These are phyloP conservation scores for Erebia epiphron DNA, from an alignment of 2,888 invertebrate genomes.

Conservation along the genomic window DNA sequence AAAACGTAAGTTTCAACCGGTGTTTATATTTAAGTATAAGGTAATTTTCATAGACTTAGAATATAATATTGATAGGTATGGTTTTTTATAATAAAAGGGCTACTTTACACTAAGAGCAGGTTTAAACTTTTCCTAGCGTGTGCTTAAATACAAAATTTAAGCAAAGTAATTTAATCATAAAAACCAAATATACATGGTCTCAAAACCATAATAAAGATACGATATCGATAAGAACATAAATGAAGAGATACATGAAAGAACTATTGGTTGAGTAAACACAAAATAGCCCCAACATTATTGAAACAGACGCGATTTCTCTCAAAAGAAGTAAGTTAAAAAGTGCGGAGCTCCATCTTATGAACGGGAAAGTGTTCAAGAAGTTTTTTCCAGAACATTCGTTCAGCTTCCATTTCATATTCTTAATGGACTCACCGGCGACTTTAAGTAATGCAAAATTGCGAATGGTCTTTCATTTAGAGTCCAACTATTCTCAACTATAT, in stretches of 20 bases:
- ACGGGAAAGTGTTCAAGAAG: slow-evolving; percentile 57
- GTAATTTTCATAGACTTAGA: too few relatives aligned
- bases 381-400: slow-evolving; percentile 57
- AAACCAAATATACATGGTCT: too few relatives aligned
- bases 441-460: slow-evolving; percentile 41
- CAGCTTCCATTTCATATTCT: slow-evolving; percentile 63
- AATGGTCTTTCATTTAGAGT: slow-evolving; percentile 40
- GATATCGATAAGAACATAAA: too few relatives aligned
- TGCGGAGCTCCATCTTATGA: slow-evolving; percentile 57
- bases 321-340: slow-evolving; percentile 51
- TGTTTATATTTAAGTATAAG: too few relatives aligned
- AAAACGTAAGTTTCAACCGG: too few relatives aligned
- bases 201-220: too few relatives aligned
- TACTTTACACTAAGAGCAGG: too few relatives aligned
- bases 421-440: slow-evolving; percentile 62
- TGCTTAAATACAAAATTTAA: too few relatives aligned
- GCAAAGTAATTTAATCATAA: too few relatives aligned
- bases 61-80: too few relatives aligned
- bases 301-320: slow-evolving; percentile 26
- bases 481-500: slow-evolving; percentile 39
- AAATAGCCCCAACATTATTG: slow-evolving; percentile 13
- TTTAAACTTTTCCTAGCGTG: too few relatives aligned
- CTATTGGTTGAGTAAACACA: neutral
- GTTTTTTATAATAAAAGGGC: too few relatives aligned
- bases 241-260: neutral